phyloP scores from a whole-genome alignment of 2,888 invertebrate genomes.

The Pachydiplax longipennis region DNA sequence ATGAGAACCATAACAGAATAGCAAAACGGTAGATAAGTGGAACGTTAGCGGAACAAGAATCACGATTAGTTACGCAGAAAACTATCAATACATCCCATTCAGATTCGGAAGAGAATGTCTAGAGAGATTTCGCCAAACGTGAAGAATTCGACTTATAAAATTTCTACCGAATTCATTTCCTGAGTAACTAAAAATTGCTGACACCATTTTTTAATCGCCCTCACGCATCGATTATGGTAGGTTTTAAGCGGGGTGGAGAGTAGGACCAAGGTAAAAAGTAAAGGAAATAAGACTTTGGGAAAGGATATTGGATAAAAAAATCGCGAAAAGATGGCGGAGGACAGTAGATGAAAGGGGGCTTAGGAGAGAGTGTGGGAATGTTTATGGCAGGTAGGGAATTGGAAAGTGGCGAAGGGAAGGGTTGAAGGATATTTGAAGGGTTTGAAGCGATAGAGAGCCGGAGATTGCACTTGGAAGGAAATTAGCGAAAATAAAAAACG shows the following conservation, averaged over 20 bases:
- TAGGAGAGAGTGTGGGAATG: not conserved
- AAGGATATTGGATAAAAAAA: not conserved
- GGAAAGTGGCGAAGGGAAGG: not conserved
- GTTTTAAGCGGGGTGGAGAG: not conserved
- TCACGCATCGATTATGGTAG: too few relatives aligned
- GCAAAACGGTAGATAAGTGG: too few relatives aligned
- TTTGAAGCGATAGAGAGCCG: not conserved
- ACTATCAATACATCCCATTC: too few relatives aligned
- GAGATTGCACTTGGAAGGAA: conserved; percentile 16
- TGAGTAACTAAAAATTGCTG: too few relatives aligned
- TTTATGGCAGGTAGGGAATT: not conserved
- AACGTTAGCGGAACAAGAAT: too few relatives aligned
- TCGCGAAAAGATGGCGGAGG: not conserved
- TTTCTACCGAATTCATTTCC: too few relatives aligned
- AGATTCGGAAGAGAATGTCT: too few relatives aligned
- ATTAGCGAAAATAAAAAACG: not conserved
- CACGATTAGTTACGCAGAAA: too few relatives aligned
- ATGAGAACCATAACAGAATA: too few relatives aligned
- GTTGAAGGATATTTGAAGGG: not conserved
- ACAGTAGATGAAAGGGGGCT: not conserved
- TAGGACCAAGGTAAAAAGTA: not conserved
- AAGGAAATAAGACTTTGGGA: conserved; percentile 2
- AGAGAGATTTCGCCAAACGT: too few relatives aligned
- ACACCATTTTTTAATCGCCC: too few relatives aligned
- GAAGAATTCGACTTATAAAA: too few relatives aligned